Percentiles rank a stretch among this genome's conserved stretches.
Evolutionary conservation across 2,113 vertebrate species (phyloP).

Genomic region (Onychostoma macrolepis): DNA sequence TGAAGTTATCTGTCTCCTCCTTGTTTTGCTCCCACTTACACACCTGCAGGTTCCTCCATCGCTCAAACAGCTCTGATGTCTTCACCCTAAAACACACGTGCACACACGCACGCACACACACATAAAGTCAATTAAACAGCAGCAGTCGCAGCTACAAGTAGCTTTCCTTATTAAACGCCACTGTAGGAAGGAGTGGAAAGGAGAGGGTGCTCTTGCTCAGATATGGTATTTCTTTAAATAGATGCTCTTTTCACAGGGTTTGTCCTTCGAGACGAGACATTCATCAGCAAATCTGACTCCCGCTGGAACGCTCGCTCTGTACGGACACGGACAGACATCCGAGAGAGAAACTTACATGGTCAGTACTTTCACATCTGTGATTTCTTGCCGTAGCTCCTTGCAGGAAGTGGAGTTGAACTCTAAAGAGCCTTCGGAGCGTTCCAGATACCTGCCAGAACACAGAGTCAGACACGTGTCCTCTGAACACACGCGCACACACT

Average conservation of each 20-base stretch:
- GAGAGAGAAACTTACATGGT: slow-evolving; percentile 88
- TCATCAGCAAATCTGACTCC: slow-evolving; percentile 55
- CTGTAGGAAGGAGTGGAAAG: not conserved
- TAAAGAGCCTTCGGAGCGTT: slow-evolving; percentile 88
- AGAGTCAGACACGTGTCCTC: slow-evolving; percentile 64
- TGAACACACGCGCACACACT: slow-evolving; percentile 50
- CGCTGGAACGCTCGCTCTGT: slow-evolving; percentile 42
- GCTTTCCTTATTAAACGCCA: too few relatives aligned
- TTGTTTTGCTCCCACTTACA: slow-evolving; percentile 93
- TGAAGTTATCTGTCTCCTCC: slow-evolving; percentile 89
- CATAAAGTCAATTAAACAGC: not conserved
- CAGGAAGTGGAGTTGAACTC: slow-evolving; percentile 95
- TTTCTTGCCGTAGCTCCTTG: slow-evolving; percentile 91
- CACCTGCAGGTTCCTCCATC: slow-evolving; percentile 93
- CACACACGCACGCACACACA: not conserved
- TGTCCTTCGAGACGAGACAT: slow-evolving; percentile 56
- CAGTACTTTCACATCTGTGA: slow-evolving; percentile 92
- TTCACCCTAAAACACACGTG: slow-evolving; percentile 83
- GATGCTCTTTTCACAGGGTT: slow-evolving; percentile 66
- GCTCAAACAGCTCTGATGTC: slow-evolving; percentile 93
- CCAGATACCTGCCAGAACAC: slow-evolving; percentile 87
- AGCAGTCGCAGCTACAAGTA: not conserved
- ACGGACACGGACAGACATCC: slow-evolving; percentile 24
- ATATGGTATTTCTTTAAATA: slow-evolving; percentile 64
- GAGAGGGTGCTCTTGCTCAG: slow-evolving; percentile 1